Percentiles rank a stretch among this genome's conserved stretches.
These are phyloP conservation scores for Cydia pomonella DNA, from an alignment of 1,140 invertebrate species.

Conservation along the genomic window DNA sequence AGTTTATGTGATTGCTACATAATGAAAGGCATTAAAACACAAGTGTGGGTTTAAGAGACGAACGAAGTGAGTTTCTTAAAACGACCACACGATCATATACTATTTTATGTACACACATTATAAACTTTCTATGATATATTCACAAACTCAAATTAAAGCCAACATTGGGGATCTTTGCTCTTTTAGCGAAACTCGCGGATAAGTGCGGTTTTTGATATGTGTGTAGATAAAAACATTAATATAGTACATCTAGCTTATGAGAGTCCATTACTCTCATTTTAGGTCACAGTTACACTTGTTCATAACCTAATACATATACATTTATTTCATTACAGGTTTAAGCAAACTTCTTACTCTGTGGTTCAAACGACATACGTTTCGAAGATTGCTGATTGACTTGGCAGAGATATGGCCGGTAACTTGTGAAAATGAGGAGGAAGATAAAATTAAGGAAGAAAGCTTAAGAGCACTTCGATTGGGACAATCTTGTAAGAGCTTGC, in stretches of 20 bases:
- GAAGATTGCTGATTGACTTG: conserved; percentile 56
- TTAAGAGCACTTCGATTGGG: conserved; percentile 51
- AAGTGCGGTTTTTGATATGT: too few species aligned
- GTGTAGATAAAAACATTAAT: conserved; percentile 27
- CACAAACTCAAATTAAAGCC: too few species aligned
- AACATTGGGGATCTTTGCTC: too few species aligned
- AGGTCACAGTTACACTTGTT: conserved; percentile 5
- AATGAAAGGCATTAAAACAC: too few species aligned
- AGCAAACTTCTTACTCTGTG: conserved; percentile 64
- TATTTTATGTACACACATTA: too few species aligned
- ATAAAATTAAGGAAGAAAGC: conserved; percentile 55
- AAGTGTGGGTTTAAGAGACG: too few species aligned
- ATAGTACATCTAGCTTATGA: conserved; percentile 10
- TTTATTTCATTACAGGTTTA: conserved; percentile 51
- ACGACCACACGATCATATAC: too few species aligned
- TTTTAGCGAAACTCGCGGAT: too few species aligned
- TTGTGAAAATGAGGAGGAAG: conserved; percentile 50
- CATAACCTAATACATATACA: neutral
- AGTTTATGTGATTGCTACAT: too few species aligned
- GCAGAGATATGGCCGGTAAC: conserved; percentile 62
- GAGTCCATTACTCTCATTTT: conserved; percentile 17
- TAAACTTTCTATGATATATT: too few species aligned
- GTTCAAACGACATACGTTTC: conserved; percentile 58
- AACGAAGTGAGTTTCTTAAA: too few species aligned
- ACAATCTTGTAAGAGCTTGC: conserved; percentile 55